Conservation (phyloP, 2,797 vertebrate species). For the Pteronotus mesoamericanus region DNA sequence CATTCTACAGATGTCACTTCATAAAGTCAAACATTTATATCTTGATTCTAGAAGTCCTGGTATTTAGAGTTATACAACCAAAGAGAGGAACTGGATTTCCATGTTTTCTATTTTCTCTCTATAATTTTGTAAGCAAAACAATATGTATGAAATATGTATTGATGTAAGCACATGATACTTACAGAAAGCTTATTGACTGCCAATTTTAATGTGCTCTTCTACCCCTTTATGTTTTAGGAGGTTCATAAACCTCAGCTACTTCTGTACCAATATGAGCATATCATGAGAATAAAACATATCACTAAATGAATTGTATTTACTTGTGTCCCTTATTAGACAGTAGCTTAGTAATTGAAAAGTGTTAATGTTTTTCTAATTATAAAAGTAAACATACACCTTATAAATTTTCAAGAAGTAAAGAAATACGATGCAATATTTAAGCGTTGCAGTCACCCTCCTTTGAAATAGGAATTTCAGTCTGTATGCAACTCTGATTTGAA, state of each 20-base stretch:
- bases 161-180: neutral
- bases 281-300: neutral
- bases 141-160: neutral
- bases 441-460: neutral
- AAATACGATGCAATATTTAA: neutral
- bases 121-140: neutral
- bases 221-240: neutral
- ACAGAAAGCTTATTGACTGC: neutral
- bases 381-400: neutral
- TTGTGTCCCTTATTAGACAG: neutral
- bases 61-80: constrained; percentile 45
- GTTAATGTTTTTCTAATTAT: neutral
- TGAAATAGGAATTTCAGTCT: neutral
- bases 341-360: neutral
- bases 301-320: neutral
- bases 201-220: neutral
- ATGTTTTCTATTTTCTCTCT: neutral
- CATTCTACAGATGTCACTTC: constrained; percentile 61
- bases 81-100: neutral
- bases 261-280: neutral
- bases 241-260: neutral
- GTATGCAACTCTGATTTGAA: neutral
- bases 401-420: neutral
- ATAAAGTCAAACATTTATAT: constrained; percentile 67
- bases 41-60: constrained; percentile 43